Conservation (phyloP, 2,888 invertebrate genomes). For the Sarcophaga subvicina region DNA sequence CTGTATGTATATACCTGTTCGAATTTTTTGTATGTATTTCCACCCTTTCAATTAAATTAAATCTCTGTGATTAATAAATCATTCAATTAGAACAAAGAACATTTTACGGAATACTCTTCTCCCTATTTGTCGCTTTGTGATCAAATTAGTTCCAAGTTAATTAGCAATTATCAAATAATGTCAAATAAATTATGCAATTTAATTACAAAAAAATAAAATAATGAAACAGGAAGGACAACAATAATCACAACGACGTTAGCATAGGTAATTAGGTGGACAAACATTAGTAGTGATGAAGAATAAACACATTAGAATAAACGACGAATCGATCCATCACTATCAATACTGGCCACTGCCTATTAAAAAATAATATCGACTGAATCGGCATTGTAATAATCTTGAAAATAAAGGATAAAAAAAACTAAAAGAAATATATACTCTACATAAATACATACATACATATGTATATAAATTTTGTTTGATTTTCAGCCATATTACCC, state of each 20-base stretch:
- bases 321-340: no score
- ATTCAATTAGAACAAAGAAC: constrained; percentile 25
- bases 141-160: constrained; percentile 53
- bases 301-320: no score
- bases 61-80: neutral
- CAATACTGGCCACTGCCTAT: no score
- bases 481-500: constrained; percentile 89
- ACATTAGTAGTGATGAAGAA: no score
- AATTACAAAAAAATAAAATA: neutral
- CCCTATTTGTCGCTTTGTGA: neutral
- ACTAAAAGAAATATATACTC: neutral
- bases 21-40: neutral
- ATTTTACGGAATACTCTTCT: constrained; percentile 1
- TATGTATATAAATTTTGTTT: neutral
- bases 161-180: constrained; percentile 28
- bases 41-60: neutral
- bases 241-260: neutral
- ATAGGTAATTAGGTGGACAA: no score
- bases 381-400: no score
- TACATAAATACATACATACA: neutral
- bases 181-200: neutral
- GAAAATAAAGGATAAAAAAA: no score
- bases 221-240: neutral
- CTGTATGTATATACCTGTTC: neutral
- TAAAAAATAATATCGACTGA: no score